Base-by-base conservation (phyloP, 2,888 invertebrate genomes). In the Hirtodrosophila trivittata region DNA sequence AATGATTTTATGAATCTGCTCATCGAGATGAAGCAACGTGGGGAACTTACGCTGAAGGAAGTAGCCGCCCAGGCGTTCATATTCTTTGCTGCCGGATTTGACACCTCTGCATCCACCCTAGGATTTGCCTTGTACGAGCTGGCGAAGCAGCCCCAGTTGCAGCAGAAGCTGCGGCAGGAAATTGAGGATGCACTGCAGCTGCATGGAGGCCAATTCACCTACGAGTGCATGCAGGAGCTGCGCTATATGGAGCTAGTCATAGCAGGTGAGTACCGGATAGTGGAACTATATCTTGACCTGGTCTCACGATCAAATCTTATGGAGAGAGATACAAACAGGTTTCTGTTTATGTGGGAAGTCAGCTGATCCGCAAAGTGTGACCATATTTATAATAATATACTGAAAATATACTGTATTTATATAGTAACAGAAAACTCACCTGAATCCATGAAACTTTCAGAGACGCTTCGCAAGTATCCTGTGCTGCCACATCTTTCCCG, bases 401-500 rank as follows among this genome's bases (percentile, higher is more conserved):
- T n/a, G n/a, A n/a, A n/a, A n/a, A n/a, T n/a, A n/a, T n/a, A n/a
- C n/a, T n/a, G n/a, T n/a, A n/a, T n/a, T n/a, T n/a, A n/a, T n/a
- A n/a, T n/a, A n/a, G n/a, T n/a, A n/a, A n/a, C n/a, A n/a, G n/a
- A n/a, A n/a, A n/a, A n/a, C n/a, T n/a, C n/a, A n/a, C n/a, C n/a
- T n/a, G n/a, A n/a, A 10, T 10, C 8, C 41, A 21, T 26, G 13
- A 1, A 5, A 16, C 8, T 7, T 1, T 0, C 33, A 93, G 93
- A 93, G 89, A 92, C 92, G 0, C 91, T 93, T 87, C 90, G 93
- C 10, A 92, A 92, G 75, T 91, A 93, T 73, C 92, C 93, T 0
- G 90, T 92, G 0, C 83, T 92, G 78, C 89, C 92, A 0, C 89
- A 91, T 6, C 74, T 93, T 25, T 91, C 92, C 58, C 90, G 93